A percentile compares a stretch with the other conserved stretches of the same genome.
phyloP scores from a whole-genome alignment of 2,888 invertebrate genomes.

The Xanthia togata region DNA sequence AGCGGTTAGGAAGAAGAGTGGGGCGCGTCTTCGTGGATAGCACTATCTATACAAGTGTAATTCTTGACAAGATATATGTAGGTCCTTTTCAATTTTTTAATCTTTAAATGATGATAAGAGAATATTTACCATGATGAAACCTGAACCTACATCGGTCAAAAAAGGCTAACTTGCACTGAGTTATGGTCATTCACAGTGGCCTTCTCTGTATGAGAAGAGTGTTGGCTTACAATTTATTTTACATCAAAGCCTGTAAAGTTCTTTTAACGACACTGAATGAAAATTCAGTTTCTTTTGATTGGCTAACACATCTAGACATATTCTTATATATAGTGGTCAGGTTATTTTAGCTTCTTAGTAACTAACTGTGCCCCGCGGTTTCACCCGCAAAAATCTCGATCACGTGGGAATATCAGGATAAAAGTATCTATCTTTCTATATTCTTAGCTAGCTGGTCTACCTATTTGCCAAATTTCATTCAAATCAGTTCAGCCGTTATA shows the following conservation, averaged over 20 bases:
- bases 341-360: slow-evolving; percentile 18
- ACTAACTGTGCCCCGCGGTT: not conserved
- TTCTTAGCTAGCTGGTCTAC: no score
- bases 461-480: no score
- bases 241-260: not conserved
- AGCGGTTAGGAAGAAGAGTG: no score
- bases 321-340: no score
- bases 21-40: no score
- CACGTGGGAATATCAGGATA: no score
- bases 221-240: not conserved
- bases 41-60: no score
- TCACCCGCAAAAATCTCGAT: no score
- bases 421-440: no score
- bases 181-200: not conserved
- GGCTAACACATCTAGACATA: not conserved
- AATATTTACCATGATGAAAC: not conserved
- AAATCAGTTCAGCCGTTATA: no score
- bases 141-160: not conserved
- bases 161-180: not conserved
- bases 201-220: not conserved
- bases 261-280: not conserved
- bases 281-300: not conserved
- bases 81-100: not conserved
- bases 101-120: not conserved
- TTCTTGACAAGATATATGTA: not conserved